phyloP scores from a whole-genome alignment of 2,113 vertebrate genomes.

The Dunckerocampus dactyliophorus region DNA sequence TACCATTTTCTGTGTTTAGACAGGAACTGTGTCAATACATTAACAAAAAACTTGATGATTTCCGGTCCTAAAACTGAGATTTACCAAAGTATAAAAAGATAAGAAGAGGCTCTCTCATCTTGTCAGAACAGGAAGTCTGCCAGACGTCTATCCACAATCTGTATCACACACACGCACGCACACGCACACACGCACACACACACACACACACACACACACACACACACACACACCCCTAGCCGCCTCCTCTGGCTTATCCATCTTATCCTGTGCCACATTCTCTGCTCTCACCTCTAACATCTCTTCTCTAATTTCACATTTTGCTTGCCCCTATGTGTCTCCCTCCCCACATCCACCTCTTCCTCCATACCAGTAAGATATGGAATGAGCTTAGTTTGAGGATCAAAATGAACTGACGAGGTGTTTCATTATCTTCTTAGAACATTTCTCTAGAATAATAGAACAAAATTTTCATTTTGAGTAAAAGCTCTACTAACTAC shows the following conservation, averaged over 20 bases:
- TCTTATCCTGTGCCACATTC: slow-evolving; percentile 46
- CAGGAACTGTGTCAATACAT: too few species aligned
- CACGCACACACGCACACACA: slow-evolving; percentile 10
- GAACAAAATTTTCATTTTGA: too few species aligned
- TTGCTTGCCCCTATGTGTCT: slow-evolving; percentile 6
- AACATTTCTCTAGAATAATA: too few species aligned
- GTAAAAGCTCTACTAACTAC: background rate
- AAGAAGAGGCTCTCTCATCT: slow-evolving; percentile 18
- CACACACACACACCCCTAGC: slow-evolving; percentile 10
- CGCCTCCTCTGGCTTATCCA: slow-evolving; percentile 3
- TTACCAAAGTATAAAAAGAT: slow-evolving; percentile 5
- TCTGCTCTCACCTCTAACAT: slow-evolving; percentile 32
- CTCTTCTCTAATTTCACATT: slow-evolving; percentile 32
- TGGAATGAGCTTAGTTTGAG: background rate
- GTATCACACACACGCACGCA: slow-evolving; percentile 23
- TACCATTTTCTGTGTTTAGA: too few species aligned
- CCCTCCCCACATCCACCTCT: slow-evolving; percentile 1
- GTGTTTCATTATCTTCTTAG: too few species aligned
- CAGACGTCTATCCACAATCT: slow-evolving; percentile 47
- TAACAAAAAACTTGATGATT: too few species aligned
- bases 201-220: background rate
- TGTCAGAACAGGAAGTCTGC: slow-evolving; percentile 47
- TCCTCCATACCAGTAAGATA: slow-evolving; percentile 15
- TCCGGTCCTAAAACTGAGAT: too few species aligned
- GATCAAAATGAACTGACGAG: too few species aligned